Percentiles rank a stretch among this genome's conserved stretches.
These are phyloP conservation scores for Bombus pyrosoma DNA, from an alignment of 1,140 invertebrate genomes.

Conservation along the genomic window DNA sequence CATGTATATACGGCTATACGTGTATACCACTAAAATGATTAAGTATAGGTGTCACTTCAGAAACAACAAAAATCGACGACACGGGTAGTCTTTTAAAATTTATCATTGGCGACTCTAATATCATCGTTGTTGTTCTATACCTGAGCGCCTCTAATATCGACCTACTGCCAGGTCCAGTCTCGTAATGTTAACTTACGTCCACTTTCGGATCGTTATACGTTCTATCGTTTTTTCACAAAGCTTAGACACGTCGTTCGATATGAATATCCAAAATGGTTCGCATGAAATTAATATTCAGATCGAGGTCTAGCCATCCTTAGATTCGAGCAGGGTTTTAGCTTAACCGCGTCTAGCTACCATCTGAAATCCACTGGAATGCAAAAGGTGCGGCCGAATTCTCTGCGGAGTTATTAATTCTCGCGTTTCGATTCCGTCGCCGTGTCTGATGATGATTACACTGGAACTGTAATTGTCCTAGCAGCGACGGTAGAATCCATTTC, in stretches of 20 bases:
- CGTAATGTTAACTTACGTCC: background rate
- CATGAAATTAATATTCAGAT: conserved; percentile 46
- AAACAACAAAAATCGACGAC: background rate
- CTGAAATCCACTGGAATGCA: conserved; percentile 26
- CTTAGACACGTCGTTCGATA: no score
- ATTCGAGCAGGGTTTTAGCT: background rate
- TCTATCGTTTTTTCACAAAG: background rate
- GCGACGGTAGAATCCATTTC: background rate
- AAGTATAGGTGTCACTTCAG: background rate
- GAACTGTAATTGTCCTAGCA: background rate
- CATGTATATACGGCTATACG: background rate
- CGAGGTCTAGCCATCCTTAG: background rate
- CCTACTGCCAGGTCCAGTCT: background rate
- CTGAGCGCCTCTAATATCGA: background rate
- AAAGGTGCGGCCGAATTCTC: background rate
- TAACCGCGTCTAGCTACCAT: background rate
- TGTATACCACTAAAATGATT: no score
- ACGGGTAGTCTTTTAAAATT: background rate
- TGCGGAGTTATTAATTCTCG: background rate
- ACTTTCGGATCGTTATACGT: background rate
- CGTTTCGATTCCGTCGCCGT: background rate
- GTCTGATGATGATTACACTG: background rate
- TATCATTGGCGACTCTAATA: background rate
- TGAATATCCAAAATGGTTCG: background rate
- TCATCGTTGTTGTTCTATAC: no score